Evolutionary conservation across 2,888 invertebrate species (phyloP).

Genomic region (Yponomeuta cagnagella): DNA sequence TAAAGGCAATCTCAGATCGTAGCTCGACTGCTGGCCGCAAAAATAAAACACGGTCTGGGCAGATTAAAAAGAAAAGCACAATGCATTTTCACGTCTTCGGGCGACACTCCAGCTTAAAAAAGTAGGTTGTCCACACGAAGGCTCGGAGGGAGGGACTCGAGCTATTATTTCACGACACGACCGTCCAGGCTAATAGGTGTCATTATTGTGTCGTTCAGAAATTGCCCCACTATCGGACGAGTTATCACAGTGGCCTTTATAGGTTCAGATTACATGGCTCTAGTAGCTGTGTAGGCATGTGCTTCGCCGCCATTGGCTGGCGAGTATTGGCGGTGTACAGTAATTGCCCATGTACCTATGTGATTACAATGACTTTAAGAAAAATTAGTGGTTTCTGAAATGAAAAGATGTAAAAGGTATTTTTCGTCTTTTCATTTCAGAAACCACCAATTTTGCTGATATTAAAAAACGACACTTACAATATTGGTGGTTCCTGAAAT

Average conservation of each 20-base stretch:
- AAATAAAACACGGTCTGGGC: background rate
- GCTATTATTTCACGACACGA: slow-evolving; percentile 51
- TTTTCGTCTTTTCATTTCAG: no score
- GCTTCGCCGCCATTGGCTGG: slow-evolving; percentile 2
- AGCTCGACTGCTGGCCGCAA: background rate
- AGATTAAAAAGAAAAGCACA: slow-evolving; percentile 2
- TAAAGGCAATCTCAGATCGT: background rate
- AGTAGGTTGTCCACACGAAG: slow-evolving; percentile 52
- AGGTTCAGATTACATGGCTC: slow-evolving; percentile 68
- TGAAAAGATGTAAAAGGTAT: slow-evolving; percentile 2
- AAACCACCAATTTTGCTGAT: no score
- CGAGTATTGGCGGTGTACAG: background rate
- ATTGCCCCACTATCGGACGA: slow-evolving; percentile 71
- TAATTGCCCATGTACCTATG: slow-evolving; percentile 1
- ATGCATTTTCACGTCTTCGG: background rate
- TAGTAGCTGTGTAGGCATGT: slow-evolving; percentile 22
- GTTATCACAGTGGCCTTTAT: slow-evolving; percentile 64
- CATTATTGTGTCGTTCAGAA: slow-evolving; percentile 72
- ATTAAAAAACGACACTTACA: no score
- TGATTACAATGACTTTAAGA: background rate
- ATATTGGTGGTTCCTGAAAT: background rate
- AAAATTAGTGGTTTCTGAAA: background rate
- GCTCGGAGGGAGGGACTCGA: slow-evolving; percentile 24
- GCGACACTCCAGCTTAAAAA: slow-evolving; percentile 26
- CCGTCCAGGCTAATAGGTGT: slow-evolving; percentile 64